Conservation (phyloP, 2,888 invertebrate species). For the Schizaphis graminum region DNA sequence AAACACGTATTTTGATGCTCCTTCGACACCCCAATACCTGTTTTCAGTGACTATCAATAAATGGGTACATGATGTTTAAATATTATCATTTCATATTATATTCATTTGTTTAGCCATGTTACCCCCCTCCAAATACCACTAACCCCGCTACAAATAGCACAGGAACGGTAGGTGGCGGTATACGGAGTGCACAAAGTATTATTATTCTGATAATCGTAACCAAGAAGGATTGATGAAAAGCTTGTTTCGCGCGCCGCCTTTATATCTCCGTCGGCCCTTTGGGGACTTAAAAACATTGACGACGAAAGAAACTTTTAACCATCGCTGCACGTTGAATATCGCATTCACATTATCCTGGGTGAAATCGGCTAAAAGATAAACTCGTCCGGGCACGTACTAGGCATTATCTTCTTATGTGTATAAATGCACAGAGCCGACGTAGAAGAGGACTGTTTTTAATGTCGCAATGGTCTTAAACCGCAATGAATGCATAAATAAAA, state of each 20-base stretch:
- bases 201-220: slow-evolving; percentile 15
- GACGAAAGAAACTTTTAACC: slow-evolving; percentile 49
- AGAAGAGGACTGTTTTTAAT: slow-evolving; percentile 6
- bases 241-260: slow-evolving; percentile 1
- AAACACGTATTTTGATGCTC: not conserved
- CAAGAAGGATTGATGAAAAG: slow-evolving; percentile 17
- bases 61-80: not conserved
- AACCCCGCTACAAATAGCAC: not conserved
- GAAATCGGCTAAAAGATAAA: slow-evolving; percentile 59
- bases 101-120: not conserved
- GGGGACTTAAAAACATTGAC: slow-evolving; percentile 52
- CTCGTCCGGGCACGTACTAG: slow-evolving; percentile 51
- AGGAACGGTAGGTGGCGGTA: not conserved
- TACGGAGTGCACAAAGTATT: not conserved
- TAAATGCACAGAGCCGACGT: not conserved
- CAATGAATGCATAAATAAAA: slow-evolving; percentile 52
- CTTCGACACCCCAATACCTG: not conserved
- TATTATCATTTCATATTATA: not conserved
- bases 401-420: slow-evolving; percentile 54
- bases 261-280: not conserved
- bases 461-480: slow-evolving; percentile 56
- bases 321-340: slow-evolving; percentile 49
- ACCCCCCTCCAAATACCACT: accelerated
- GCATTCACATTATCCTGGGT: slow-evolving; percentile 45
- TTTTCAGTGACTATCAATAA: not conserved